Evolutionary conservation across 2,888 invertebrate species (phyloP).

Genomic region (Globia sparganii): DNA sequence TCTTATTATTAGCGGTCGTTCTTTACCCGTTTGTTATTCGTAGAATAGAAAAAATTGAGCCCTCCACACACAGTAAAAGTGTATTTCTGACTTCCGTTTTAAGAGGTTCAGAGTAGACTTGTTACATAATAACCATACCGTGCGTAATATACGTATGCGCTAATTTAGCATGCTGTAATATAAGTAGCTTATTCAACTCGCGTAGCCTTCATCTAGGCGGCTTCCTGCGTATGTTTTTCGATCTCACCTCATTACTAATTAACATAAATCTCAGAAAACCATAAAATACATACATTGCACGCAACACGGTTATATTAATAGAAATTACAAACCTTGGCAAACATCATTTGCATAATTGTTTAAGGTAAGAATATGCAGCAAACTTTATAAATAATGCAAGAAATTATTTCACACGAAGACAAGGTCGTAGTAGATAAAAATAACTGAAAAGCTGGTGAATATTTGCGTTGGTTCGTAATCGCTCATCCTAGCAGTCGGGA

Average conservation of each 20-base stretch:
- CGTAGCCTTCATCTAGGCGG: not conserved
- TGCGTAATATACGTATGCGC: not conserved
- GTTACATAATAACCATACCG: not conserved
- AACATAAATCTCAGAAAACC: not conserved
- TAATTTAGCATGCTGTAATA: not conserved
- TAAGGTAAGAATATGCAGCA: not conserved
- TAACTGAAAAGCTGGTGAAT: slow-evolving; percentile 51
- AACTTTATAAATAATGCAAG: not conserved
- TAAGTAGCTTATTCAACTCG: not conserved
- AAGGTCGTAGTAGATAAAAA: slow-evolving; percentile 39
- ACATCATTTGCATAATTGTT: not conserved
- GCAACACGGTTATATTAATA: not conserved
- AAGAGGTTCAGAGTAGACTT: not conserved
- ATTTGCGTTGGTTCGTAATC: slow-evolving; percentile 66
- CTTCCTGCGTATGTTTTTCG: not conserved
- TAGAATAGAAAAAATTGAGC: not conserved
- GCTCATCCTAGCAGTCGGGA: slow-evolving; percentile 68
- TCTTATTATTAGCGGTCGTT: not conserved
- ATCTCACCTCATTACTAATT: not conserved
- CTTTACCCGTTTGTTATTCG: not conserved
- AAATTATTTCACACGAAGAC: not conserved
- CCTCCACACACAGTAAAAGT: not conserved
- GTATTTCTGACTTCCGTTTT: not conserved
- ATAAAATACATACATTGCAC: not conserved
- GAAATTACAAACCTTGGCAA: not conserved